A percentile compares a stretch with the other conserved stretches of the same genome.
phyloP scores from a whole-genome alignment of 1,140 invertebrate species.

The Heliconius nattereri region DNA sequence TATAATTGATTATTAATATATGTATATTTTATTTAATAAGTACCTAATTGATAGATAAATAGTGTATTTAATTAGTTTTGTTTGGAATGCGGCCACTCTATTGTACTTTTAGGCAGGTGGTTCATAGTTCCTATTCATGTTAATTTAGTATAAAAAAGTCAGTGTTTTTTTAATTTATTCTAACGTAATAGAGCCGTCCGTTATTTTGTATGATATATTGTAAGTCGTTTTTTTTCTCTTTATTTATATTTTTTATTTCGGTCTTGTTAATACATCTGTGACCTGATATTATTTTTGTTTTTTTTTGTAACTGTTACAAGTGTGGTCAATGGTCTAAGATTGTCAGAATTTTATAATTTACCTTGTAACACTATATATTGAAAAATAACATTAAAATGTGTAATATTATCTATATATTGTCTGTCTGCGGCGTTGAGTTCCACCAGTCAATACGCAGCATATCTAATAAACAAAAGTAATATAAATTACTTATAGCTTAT shows the following conservation, averaged over 20 bases:
- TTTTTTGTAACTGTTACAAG: too few species aligned
- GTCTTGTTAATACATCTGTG: background rate
- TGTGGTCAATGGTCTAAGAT: too few species aligned
- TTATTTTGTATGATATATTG: slow-evolving; percentile 36
- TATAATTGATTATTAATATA: background rate
- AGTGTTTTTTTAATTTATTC: slow-evolving; percentile 25
- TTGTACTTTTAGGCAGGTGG: slow-evolving; percentile 52
- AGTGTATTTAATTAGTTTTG: background rate
- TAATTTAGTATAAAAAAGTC: slow-evolving; percentile 34
- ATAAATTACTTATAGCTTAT: too few species aligned
- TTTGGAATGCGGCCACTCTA: slow-evolving; percentile 53
- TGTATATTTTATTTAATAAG: background rate
- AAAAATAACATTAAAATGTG: too few species aligned
- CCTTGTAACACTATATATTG: too few species aligned
- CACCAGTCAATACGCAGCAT: too few species aligned
- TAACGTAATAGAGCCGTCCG: slow-evolving; percentile 35
- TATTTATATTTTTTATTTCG: background rate
- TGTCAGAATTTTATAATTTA: too few species aligned
- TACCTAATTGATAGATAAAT: background rate
- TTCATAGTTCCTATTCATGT: slow-evolving; percentile 71
- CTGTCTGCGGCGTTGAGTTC: too few species aligned
- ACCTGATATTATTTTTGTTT: too few species aligned
- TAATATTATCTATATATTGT: too few species aligned
- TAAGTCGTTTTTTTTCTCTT: slow-evolving; percentile 24
- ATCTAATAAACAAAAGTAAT: too few species aligned